A percentile compares a stretch with the other conserved stretches of the same genome.
Evolutionary conservation across 2,113 vertebrate genomes (phyloP).

Genomic region (Picathartes gymnocephalus): DNA sequence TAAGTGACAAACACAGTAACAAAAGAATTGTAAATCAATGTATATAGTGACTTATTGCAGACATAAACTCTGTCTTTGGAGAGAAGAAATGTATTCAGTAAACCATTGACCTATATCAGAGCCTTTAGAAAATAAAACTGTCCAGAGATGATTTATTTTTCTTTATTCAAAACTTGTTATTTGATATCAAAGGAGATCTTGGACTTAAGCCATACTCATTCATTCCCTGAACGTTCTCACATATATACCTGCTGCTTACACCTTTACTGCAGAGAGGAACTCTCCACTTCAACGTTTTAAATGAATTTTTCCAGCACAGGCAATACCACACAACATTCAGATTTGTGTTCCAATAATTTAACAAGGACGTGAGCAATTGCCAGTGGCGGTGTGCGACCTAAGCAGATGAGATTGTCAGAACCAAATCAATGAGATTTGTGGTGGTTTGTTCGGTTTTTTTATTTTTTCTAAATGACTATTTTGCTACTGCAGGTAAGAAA

Average conservation of each 20-base stretch:
- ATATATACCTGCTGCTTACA: background rate
- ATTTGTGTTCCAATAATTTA: conserved; percentile 7
- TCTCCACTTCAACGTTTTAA: background rate
- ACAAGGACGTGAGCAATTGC: background rate
- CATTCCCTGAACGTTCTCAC: background rate
- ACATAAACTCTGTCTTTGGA: background rate
- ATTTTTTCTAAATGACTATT: background rate
- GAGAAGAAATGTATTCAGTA: background rate
- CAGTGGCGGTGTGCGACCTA: background rate
- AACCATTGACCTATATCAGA: background rate
- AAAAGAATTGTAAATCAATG: background rate
- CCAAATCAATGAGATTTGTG: conserved; percentile 9
- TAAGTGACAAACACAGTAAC: background rate
- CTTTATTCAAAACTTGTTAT: background rate
- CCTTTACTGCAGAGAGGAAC: background rate
- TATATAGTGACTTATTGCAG: background rate
- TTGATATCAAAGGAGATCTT: background rate
- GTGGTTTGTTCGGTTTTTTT: background rate
- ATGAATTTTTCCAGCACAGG: background rate
- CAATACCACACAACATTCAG: background rate
- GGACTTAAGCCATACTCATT: background rate
- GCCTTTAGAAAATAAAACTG: background rate
- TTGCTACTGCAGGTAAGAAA: conserved; percentile 28
- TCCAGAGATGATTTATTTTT: background rate
- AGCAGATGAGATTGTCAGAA: conserved; percentile 26